Evolutionary conservation across 2,113 vertebrate genomes (phyloP).

Genomic region (Bujurquina vittata): DNA sequence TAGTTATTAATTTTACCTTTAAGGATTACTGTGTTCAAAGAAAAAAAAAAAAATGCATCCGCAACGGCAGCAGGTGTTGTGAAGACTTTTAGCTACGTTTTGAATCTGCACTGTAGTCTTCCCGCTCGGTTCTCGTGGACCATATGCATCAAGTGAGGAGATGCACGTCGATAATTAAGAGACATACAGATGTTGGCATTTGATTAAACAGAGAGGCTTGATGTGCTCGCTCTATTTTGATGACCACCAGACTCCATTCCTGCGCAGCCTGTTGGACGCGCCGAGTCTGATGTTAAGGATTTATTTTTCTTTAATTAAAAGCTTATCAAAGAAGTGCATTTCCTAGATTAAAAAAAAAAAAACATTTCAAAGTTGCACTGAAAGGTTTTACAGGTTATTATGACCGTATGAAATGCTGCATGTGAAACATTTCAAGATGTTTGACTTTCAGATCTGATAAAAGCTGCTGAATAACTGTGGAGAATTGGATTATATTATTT

Average conservation of each 20-base stretch:
- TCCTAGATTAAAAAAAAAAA: slow-evolving; percentile 1
- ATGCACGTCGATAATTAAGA: slow-evolving; percentile 45
- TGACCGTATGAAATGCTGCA: slow-evolving; percentile 6
- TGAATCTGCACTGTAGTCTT: slow-evolving; percentile 19
- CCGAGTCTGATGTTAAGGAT: slow-evolving; percentile 35
- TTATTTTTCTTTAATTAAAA: slow-evolving; percentile 47
- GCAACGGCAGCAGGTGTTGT: slow-evolving; percentile 32
- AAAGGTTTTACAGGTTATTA: slow-evolving; percentile 21
- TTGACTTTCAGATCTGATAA: slow-evolving; percentile 13
- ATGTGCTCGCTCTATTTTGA: slow-evolving; percentile 42
- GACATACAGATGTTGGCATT: slow-evolving; percentile 60
- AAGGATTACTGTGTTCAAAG: slow-evolving; percentile 18
- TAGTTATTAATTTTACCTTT: slow-evolving; percentile 9
- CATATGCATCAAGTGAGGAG: slow-evolving; percentile 33
- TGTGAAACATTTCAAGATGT: slow-evolving; percentile 7
- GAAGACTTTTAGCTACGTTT: slow-evolving; percentile 12
- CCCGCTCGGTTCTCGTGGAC: slow-evolving; percentile 7
- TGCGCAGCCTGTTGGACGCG: slow-evolving; percentile 27
- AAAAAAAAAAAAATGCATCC: neutral
- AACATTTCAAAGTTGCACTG: slow-evolving; percentile 3
- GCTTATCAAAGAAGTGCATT: slow-evolving; percentile 46
- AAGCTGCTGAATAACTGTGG: slow-evolving; percentile 10
- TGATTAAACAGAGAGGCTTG: slow-evolving; percentile 42
- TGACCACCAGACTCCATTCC: slow-evolving; percentile 7
- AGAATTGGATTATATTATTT: neutral